phyloP scores from a whole-genome alignment of 2,797 vertebrate species.

The Eulemur coronatus region DNA sequence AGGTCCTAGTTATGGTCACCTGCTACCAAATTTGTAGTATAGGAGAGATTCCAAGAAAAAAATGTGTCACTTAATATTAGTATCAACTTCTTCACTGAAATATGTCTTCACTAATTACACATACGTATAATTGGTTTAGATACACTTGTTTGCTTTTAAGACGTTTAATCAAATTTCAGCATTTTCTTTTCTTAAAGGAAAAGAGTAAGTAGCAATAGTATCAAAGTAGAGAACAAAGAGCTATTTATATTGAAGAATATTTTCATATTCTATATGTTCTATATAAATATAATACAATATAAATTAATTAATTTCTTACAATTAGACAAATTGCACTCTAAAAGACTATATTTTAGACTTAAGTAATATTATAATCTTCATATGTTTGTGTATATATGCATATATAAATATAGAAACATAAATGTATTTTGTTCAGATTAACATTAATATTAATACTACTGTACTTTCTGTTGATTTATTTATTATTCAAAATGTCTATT shows the following conservation, averaged over 20 bases:
- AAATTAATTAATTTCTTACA: not conserved
- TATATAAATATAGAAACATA: not conserved
- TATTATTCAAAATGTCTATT: not conserved
- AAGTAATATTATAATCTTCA: not conserved
- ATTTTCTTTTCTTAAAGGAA: not conserved
- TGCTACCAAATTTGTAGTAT: not conserved
- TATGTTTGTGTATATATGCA: not conserved
- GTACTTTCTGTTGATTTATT: not conserved
- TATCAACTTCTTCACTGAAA: not conserved
- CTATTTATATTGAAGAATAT: not conserved
- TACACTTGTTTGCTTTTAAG: not conserved
- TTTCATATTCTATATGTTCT: not conserved
- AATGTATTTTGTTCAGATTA: not conserved
- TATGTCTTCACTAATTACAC: not conserved
- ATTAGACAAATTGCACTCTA: not conserved
- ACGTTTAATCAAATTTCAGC: not conserved
- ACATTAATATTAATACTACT: not conserved
- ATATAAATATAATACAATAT: not conserved
- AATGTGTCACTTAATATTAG: not conserved
- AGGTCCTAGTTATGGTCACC: not conserved
- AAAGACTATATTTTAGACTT: not conserved
- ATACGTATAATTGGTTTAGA: not conserved
- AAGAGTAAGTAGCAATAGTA: not conserved
- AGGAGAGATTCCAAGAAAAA: not conserved
- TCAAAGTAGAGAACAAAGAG: not conserved